These are phyloP conservation scores for Verasper variegatus DNA, from an alignment of 2,113 vertebrate species.

Conservation along the genomic window DNA sequence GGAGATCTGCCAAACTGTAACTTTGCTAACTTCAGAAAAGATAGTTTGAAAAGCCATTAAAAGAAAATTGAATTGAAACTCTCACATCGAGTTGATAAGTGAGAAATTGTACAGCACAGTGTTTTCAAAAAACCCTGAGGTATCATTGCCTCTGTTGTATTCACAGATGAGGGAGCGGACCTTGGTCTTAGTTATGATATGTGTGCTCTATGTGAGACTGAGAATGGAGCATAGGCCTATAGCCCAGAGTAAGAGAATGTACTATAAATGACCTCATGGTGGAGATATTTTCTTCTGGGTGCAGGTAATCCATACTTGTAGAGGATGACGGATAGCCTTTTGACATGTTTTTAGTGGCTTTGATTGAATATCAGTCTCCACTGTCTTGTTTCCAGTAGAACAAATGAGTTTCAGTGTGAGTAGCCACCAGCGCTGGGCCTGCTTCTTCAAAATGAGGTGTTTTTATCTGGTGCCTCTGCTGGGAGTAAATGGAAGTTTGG, in stretches of 20 bases:
- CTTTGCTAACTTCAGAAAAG: slow-evolving; percentile 39
- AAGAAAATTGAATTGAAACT: slow-evolving; percentile 29
- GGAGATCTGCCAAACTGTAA: slow-evolving; percentile 45
- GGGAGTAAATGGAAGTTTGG: slow-evolving; percentile 47
- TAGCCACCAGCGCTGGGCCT: slow-evolving; percentile 41
- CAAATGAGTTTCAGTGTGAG: slow-evolving; percentile 54
- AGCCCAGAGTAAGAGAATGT: slow-evolving; percentile 33
- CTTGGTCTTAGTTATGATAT: slow-evolving; percentile 28
- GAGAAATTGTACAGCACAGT: slow-evolving; percentile 1
- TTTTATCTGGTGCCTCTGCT: slow-evolving; percentile 62
- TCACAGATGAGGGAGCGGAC: slow-evolving; percentile 19
- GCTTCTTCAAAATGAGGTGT: slow-evolving; percentile 44
- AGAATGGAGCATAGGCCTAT: slow-evolving; percentile 20
- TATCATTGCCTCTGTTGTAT: slow-evolving; percentile 14
- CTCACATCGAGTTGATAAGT: slow-evolving; percentile 18
- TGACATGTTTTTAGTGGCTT: slow-evolving; percentile 55
- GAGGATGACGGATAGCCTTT: slow-evolving; percentile 52
- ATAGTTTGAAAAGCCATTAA: slow-evolving; percentile 40
- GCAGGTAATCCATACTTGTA: slow-evolving; percentile 54
- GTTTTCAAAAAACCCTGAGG: slow-evolving; percentile 28
- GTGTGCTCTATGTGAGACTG: slow-evolving; percentile 17
- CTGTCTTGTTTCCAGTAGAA: slow-evolving; percentile 62
- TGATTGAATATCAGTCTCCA: slow-evolving; percentile 56
- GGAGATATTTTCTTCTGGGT: slow-evolving; percentile 46
- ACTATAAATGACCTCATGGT: slow-evolving; percentile 45